A percentile compares a stretch with the other conserved stretches of the same genome.
Evolutionary conservation across 1,140 invertebrate genomes (phyloP).

Genomic region (Pseudachorutes palmiensis): DNA sequence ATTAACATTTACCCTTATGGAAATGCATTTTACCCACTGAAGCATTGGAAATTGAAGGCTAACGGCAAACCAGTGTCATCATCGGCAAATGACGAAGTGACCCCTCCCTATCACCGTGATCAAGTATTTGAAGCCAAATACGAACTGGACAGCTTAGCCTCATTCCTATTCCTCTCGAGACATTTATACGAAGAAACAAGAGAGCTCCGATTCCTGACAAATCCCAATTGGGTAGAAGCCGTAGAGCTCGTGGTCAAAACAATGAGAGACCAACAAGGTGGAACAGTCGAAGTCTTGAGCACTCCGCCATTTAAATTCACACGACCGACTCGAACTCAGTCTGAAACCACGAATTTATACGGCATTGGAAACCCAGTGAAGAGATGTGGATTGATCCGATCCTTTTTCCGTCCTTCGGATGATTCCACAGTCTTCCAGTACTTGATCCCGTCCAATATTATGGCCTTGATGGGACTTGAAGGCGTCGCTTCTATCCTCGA

Average conservation of each 20-base stretch:
- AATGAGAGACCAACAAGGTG: conserved; percentile 25
- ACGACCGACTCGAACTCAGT: conserved; percentile 26
- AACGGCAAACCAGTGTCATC: conserved; percentile 12
- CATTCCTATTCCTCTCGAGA: conserved; percentile 32
- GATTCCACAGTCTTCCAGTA: conserved; percentile 33
- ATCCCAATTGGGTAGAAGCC: conserved; percentile 23
- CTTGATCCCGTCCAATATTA: conserved; percentile 31
- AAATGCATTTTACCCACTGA: conserved; percentile 33
- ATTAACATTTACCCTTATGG: conserved; percentile 29
- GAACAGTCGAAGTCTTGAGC: conserved; percentile 25
- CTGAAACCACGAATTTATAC: conserved; percentile 34
- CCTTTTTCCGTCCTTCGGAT: conserved; percentile 35
- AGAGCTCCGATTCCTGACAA: conserved; percentile 19
- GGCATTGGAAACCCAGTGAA: conserved; percentile 32
- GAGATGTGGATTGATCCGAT: conserved; percentile 31
- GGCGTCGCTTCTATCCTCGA: conserved; percentile 29
- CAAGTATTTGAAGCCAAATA: conserved; percentile 36
- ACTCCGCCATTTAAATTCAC: conserved; percentile 29
- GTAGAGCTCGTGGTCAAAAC: conserved; percentile 15
- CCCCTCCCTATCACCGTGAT: conserved; percentile 20
- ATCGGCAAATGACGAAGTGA: conserved; percentile 11
- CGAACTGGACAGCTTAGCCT: conserved; percentile 35
- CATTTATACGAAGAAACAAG: conserved; percentile 29
- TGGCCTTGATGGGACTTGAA: conserved; percentile 31
- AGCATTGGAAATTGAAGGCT: conserved; percentile 34